phyloP scores from a whole-genome alignment of 1,140 invertebrate genomes.

The Forficula auricularia region DNA sequence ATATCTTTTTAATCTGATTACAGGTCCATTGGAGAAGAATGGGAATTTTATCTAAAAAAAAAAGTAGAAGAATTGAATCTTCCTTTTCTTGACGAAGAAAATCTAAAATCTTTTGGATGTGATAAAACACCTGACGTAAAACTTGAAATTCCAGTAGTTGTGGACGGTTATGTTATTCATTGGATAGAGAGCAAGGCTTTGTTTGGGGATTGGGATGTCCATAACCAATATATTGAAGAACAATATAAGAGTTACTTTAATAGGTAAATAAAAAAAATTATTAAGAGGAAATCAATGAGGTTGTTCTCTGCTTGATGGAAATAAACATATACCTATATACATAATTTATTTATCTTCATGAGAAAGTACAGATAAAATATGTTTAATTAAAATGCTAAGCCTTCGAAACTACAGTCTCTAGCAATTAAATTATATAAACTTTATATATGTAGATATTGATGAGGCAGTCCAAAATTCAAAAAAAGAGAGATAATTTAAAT shows the following conservation, averaged over 20 bases:
- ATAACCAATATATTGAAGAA: conserved; percentile 67
- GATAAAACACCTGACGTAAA: conserved; percentile 93
- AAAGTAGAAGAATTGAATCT: conserved; percentile 39
- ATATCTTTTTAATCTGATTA: conserved; percentile 14
- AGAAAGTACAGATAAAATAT: too few species aligned
- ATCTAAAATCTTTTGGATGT: conserved; percentile 62
- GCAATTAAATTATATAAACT: too few species aligned
- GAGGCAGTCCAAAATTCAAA: too few species aligned
- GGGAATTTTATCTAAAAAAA: conserved; percentile 48
- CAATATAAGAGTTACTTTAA: conserved; percentile 86
- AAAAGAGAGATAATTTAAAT: too few species aligned
- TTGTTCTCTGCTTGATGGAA: too few species aligned
- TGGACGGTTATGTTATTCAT: conserved; percentile 72
- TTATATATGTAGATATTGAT: too few species aligned
- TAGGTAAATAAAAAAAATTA: conserved; percentile 32
- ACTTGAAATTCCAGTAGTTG: conserved; percentile 71
- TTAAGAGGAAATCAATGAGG: too few species aligned
- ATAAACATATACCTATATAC: too few species aligned
- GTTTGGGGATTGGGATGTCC: conserved; percentile 70
- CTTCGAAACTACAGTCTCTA: too few species aligned
- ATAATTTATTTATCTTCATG: too few species aligned
- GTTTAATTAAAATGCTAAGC: too few species aligned
- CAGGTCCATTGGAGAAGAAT: conserved; percentile 55
- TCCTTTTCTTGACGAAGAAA: conserved; percentile 61
- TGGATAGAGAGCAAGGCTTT: conserved; percentile 95